Base-by-base conservation (phyloP, 2,113 vertebrate species). In the Natator depressus region DNA sequence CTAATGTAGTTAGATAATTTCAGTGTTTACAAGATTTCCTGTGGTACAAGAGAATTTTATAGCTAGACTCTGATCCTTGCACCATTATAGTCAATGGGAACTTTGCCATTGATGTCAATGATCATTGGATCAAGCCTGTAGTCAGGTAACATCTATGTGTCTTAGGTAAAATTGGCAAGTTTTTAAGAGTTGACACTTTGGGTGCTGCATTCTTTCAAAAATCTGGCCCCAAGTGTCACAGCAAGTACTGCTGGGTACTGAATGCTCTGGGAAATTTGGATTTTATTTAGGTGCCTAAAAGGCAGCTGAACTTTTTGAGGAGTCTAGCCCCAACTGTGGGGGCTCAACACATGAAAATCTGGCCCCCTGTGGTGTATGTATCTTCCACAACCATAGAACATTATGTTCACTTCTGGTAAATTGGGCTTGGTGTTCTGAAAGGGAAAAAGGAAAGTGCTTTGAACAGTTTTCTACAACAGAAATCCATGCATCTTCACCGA, bases 381-480 rank as follows among this genome's bases (percentile, higher is more conserved):
- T 82, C 6, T 57, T 90, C 69, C 2, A 17, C 42, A 91, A 79
- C 17, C 80, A 82, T 1, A 53, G 42, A 91, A 93, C 85, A 80
- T 78, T 89, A 88, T 14, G 55, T 95, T 87, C 79, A 87, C 1
- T 51, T 95, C n/a, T 82, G 51, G 82, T 38, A 94, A 76, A 85
- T 76, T 59, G 69, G 24, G 87, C 35, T 91, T 85, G 13, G 10
- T 69, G 5, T 19, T 72, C 87, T 90, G 59, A 55, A 53, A 8
- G 79, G 35, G 88, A 91, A 88, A 55, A 3, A 76, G 20, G 51
- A 80, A 86, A 86, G 25, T n/a, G 7, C 1, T 84, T 90, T 85
- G 85, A 89, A 89, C 16, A 83, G 89, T 89, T 91, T 93, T 84
- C 29, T 69, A 4, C n/a, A 6, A 80, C 55, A 85, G 85, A 94